Percentiles rank a stretch among this genome's conserved stretches.
Evolutionary conservation across 23 tunicate genomes (phyloP).

Genomic region (Oikopleura dioica): DNA sequence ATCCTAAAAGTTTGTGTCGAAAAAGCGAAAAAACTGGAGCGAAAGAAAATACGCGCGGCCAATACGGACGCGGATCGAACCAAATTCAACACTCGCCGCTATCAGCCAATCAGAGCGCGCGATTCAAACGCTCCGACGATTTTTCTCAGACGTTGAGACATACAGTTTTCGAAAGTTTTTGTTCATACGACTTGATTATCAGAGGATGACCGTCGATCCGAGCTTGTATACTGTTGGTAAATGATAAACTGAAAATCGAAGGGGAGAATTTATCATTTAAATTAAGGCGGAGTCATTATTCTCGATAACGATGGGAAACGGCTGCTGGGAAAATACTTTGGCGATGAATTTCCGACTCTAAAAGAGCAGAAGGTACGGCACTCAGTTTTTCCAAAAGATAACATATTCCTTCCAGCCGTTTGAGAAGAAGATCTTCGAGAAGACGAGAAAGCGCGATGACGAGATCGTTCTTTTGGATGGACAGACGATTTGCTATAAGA

Average conservation of each 20-base stretch:
- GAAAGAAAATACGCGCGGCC: no score
- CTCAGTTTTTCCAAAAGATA: neutral
- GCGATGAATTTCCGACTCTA: neutral
- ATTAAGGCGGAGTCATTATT: neutral
- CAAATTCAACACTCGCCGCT: no score
- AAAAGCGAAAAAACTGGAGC: no score
- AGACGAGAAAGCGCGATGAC: constrained; percentile 1
- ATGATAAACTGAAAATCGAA: neutral
- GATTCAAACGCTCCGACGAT: no score
- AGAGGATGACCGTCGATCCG: no score
- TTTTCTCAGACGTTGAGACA: no score
- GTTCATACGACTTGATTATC: no score
- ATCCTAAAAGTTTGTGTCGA: no score
- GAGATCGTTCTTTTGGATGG: neutral
- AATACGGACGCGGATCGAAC: no score
- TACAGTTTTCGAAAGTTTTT: no score
- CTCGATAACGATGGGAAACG: constrained; percentile 6
- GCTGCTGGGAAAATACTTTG: neutral
- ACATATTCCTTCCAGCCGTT: neutral
- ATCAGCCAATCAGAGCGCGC: no score
- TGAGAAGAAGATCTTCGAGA: constrained; percentile 8
- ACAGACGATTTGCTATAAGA: neutral
- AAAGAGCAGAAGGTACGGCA: neutral
- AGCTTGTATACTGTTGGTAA: neutral
- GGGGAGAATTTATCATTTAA: no score